Evolutionary conservation across 2,888 invertebrate species (phyloP), one percentile per base, ranked within the genome.

Genomic region (Scaptomyza parva): DNA sequence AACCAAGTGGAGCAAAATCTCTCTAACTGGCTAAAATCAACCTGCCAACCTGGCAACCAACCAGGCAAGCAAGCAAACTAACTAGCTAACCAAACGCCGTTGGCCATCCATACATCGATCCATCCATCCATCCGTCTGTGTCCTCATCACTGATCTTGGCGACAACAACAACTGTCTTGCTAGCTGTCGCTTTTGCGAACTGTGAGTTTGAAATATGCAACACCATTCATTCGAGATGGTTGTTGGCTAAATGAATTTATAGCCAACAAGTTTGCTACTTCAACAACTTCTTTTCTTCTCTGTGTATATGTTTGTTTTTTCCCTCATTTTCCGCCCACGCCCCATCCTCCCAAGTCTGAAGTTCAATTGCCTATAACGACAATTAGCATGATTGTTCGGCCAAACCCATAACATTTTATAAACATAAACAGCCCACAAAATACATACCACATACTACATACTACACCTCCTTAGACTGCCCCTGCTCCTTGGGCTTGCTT

Each of bases 361-460:
- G 58, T 76, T 62, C 74, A 66, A 58, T 60, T 66, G 61, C 61
- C 63, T 60, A 80, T 67, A 65, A 57, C 69, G 61, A 69, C 86
- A 65, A 84, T 86, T 86, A 81, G 71, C 86, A 81, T 86, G 78
- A 80, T 67, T 81, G 85, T 74, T 73, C 39, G 47, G 43, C 57
- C 74, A 60, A 67, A 39, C 70, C 68, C 68, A 80, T 63, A 77
- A 74, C 81, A 80, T 81, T 83, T 76, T 67, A 80, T 76, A 80
- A 83, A 70, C 80, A 72, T 72, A 7, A 14, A 6, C 22, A 37
- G 12, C 3, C n/a, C 18, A 33, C 14, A 48, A 35, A 14, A 48
- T 14, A 22, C 11, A 22, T 37, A 24, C 17, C 44, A 50, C 30
- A 18, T 51, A 43, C 14, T 33, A 50, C 30, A 18, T 51, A 43